phyloP scores from a whole-genome alignment of 2,888 invertebrate species.

The Sylvicola cinctus region DNA sequence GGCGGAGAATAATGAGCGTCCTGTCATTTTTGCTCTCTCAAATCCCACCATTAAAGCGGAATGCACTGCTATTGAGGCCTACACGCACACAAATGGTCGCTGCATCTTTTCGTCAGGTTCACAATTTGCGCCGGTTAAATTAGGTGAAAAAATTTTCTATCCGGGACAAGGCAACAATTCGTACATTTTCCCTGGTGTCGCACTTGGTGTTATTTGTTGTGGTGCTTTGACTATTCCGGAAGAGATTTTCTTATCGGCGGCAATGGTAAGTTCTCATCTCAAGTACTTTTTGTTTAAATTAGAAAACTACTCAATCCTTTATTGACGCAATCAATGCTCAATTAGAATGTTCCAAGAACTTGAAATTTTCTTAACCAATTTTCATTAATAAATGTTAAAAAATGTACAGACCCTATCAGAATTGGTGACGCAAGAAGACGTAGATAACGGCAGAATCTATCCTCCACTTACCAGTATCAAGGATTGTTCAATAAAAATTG shows the following conservation, averaged over 20 bases:
- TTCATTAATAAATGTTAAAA: too few species aligned
- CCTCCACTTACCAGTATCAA: constrained; percentile 72
- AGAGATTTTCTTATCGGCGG: constrained; percentile 78
- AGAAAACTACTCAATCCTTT: too few species aligned
- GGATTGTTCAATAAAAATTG: constrained; percentile 73
- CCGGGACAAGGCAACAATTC: constrained; percentile 98
- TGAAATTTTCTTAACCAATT: too few species aligned
- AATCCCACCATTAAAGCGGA: too few species aligned
- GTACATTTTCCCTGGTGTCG: constrained; percentile 93
- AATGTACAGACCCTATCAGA: constrained; percentile 58
- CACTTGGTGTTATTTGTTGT: constrained; percentile 73
- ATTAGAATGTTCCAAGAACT: too few species aligned
- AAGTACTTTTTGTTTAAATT: too few species aligned
- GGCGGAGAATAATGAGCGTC: constrained; percentile 62
- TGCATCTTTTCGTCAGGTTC: constrained; percentile 93
- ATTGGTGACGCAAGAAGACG: constrained; percentile 58
- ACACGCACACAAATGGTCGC: constrained; percentile 65
- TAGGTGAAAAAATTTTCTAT: constrained; percentile 55
- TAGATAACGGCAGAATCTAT: constrained; percentile 73
- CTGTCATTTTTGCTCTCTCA: too few species aligned
- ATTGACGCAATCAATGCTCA: too few species aligned
- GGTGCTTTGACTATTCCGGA: constrained; percentile 81
- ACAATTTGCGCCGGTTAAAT: constrained; percentile 72
- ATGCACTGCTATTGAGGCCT: constrained; percentile 98
- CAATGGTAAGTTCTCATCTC: too few species aligned